phyloP scores from a whole-genome alignment of 2,113 vertebrate genomes.

The Bos taurus region DNA sequence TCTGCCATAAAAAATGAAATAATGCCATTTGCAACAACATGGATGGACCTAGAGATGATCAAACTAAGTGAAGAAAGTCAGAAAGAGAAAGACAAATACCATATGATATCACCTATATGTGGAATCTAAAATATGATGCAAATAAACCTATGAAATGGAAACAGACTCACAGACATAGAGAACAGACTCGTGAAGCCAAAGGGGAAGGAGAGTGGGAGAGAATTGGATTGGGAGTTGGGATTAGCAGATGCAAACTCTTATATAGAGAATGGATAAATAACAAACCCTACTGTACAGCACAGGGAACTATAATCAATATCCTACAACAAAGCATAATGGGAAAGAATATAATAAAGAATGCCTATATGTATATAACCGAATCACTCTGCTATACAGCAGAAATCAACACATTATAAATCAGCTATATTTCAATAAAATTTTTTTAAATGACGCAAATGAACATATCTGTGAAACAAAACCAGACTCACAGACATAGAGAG shows the following conservation, averaged over 20 bases:
- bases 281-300: background rate
- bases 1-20: background rate
- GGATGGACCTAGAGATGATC: background rate
- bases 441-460: background rate
- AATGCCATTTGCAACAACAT: background rate
- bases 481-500: background rate
- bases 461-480: background rate
- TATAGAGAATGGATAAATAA: background rate
- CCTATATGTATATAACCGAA: background rate
- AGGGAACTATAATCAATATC: background rate
- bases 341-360: background rate
- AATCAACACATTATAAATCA: background rate
- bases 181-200: background rate
- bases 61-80: background rate
- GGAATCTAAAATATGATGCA: background rate
- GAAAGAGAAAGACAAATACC: background rate
- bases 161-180: background rate
- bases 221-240: background rate
- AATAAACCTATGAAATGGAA: background rate
- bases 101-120: background rate
- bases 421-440: background rate
- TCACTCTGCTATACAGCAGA: too few relatives aligned
- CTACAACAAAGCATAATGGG: background rate
- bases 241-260: background rate
- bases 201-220: background rate